Evolutionary conservation across 2,113 vertebrate species (phyloP), one percentile per base, ranked within the genome.

Genomic region (Chionis minor): DNA sequence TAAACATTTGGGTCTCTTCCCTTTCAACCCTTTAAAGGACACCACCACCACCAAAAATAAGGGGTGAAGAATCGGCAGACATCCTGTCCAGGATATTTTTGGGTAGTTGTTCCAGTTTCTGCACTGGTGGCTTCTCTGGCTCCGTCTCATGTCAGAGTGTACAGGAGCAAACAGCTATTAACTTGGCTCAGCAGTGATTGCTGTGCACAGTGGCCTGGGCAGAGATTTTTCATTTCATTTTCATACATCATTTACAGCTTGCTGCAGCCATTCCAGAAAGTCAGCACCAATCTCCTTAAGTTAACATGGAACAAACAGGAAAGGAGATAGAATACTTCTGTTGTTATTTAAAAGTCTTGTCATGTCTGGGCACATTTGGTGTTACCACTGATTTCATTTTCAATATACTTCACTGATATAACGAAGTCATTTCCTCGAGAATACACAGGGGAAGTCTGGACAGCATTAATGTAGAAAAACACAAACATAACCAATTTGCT

Each of bases 331-430:
- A 96, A 94, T 95, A 95, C 66, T 96, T 89, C 63, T 91, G 84
- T 83, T 90, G 91, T 97, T 95, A 92, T 95, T 97, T 97, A 96
- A 95, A 96, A 97, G 89, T 97, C 95, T 92, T 96, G 96, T 97
- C 95, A 88, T 96, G 95, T 96, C 89, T 91, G 71, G 84, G 87
- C 84, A 96, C 87, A 96, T 96, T 97, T 92, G 91, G 84, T 95
- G 91, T 73, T 97, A 78, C 89, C 84, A 88, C 89, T 86, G 95
- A 95, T 96, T 97, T 96, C 58, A 93, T 97, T 97, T 96, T 92
- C 89, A 95, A 94, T 96, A 97, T 94, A 95, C 81, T 96, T 96
- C 71, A 85, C 78, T 88, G 84, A 95, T 94, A 91, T 81, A 96
- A 97, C 74, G 0, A 96, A 97, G 94, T 95, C 54, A 86, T 97